Conservation (phyloP, 2,888 invertebrate species). For the Homarus gammarus region DNA sequence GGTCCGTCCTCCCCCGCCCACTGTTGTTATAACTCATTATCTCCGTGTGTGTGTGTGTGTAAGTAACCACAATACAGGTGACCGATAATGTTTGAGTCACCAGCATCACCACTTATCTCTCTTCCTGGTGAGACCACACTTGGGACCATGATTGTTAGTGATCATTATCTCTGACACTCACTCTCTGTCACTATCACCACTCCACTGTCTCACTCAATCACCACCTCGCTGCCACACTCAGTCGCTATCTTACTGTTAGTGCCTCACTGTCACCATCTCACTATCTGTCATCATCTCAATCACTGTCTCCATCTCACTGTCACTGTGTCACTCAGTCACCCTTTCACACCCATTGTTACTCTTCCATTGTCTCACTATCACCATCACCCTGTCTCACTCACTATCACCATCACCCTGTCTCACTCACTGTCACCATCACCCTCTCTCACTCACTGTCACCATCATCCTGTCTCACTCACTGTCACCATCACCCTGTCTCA, state of each 20-base stretch:
- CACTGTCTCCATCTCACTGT: background rate
- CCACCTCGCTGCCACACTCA: background rate
- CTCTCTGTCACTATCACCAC: background rate
- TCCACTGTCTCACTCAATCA: conserved; percentile 11
- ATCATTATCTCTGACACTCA: background rate
- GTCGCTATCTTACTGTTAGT: background rate
- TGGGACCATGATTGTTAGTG: too few relatives aligned
- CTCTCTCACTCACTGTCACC: conserved; percentile 29
- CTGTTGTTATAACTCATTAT: background rate
- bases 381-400: conserved; percentile 33
- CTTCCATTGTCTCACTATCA: too few relatives aligned
- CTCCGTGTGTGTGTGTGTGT: too few relatives aligned
- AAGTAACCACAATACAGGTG: too few relatives aligned
- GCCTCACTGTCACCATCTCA: background rate
- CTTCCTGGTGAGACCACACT: too few relatives aligned
- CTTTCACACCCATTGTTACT: too few relatives aligned
- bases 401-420: conserved; percentile 15
- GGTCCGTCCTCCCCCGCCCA: background rate
- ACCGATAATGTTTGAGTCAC: too few relatives aligned
- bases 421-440: conserved; percentile 16
- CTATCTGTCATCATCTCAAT: background rate
- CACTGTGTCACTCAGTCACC: background rate
- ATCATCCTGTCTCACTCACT: background rate
- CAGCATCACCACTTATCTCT: too few relatives aligned
- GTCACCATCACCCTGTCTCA: background rate